A percentile compares a stretch with the other conserved stretches of the same genome.
These are phyloP conservation scores for Cephus runcator DNA, from an alignment of 2,888 invertebrate species.

Conservation along the genomic window DNA sequence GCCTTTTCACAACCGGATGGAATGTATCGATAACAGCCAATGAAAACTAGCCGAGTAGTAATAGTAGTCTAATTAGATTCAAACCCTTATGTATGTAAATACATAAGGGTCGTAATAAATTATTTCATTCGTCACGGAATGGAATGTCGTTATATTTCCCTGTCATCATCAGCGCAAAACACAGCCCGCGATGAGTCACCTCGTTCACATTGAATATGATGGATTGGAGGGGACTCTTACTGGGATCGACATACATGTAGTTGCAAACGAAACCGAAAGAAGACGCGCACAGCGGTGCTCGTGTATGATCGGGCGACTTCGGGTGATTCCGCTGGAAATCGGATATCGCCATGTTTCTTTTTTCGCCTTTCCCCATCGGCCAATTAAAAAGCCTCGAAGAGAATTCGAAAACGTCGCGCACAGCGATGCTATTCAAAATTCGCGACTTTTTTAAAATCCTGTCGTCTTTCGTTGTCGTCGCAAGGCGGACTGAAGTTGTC, in stretches of 20 bases:
- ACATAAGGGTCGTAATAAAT: constrained; percentile 17
- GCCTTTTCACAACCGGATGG: constrained; percentile 1
- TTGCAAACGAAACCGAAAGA: background rate
- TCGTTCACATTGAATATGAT: background rate
- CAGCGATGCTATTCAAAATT: background rate
- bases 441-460: background rate
- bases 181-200: background rate
- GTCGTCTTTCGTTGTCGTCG: background rate
- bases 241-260: background rate
- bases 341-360: background rate
- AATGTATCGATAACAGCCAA: background rate
- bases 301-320: background rate
- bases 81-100: constrained; percentile 4
- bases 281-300: background rate
- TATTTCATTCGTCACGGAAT: background rate
- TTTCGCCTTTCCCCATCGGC: background rate
- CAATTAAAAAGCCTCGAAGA: too few species aligned
- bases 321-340: too few species aligned
- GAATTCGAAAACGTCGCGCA: background rate
- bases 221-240: background rate
- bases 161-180: background rate
- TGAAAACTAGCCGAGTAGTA: background rate
- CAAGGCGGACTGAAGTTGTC: background rate
- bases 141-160: background rate
- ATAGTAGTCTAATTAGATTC: background rate